Evolutionary conservation across 2,888 invertebrate species (phyloP).

Genomic region (Schizaphis graminum): DNA sequence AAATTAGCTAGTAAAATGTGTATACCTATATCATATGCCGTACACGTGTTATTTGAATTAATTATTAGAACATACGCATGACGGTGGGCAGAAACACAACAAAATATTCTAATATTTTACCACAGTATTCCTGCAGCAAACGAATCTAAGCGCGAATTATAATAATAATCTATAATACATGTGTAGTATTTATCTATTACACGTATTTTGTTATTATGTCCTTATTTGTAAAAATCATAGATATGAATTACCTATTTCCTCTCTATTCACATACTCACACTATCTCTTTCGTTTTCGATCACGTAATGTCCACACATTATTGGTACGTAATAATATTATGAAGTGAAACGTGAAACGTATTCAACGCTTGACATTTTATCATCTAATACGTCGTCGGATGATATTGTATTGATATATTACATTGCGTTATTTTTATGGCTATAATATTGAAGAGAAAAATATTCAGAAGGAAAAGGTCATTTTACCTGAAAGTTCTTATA

Average conservation of each 20-base stretch:
- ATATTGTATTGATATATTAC: background rate
- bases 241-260: background rate
- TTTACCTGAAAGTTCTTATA: slow-evolving; percentile 12
- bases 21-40: background rate
- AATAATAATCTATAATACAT: background rate
- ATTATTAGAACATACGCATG: background rate
- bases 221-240: slow-evolving; percentile 5
- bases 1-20: slow-evolving; percentile 26
- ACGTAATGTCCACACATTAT: background rate
- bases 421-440: background rate
- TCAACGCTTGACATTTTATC: background rate
- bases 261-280: background rate
- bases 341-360: background rate
- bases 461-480: slow-evolving; percentile 1
- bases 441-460: background rate
- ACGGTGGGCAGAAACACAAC: slow-evolving; percentile 16
- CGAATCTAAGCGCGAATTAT: background rate
- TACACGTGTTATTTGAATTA: slow-evolving; percentile 42
- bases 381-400: background rate
- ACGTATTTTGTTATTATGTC: background rate
- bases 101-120: slow-evolving; percentile 2
- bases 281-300: background rate
- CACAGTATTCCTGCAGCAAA: background rate
- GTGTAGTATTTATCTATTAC: background rate
- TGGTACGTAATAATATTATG: background rate